These are phyloP conservation scores for Poecilia wingei DNA, from an alignment of 2,797 vertebrate species.

Conservation along the genomic window DNA sequence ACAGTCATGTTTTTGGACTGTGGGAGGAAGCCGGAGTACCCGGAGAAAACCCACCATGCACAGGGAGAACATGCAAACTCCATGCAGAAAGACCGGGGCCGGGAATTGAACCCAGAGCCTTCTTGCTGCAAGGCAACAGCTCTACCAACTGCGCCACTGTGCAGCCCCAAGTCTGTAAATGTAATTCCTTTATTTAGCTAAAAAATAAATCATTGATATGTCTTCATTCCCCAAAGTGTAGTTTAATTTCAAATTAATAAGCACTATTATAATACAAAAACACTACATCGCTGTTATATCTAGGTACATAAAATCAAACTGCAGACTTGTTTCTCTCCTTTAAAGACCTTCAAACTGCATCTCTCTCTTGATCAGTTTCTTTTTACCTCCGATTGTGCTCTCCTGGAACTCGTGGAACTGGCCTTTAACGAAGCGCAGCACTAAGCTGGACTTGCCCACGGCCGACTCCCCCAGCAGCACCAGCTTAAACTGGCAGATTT, in stretches of 20 bases:
- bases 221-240: background rate
- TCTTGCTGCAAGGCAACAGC: no score
- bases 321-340: background rate
- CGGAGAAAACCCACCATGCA: no score
- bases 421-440: slow-evolving; percentile 88
- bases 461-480: slow-evolving; percentile 87
- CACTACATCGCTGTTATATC: background rate
- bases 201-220: background rate
- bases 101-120: no score
- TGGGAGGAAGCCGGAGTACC: no score
- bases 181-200: background rate
- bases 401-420: slow-evolving; percentile 89
- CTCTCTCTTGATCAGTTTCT: slow-evolving; percentile 46
- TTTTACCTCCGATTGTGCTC: slow-evolving; percentile 86
- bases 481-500: slow-evolving; percentile 89
- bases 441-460: slow-evolving; percentile 87
- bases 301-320: background rate
- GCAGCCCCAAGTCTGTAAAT: background rate
- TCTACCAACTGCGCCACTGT: no score
- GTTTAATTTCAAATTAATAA: background rate
- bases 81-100: no score
- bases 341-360: background rate
- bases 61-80: no score
- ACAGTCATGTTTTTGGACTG: no score
- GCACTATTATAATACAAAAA: background rate